These are phyloP conservation scores for Sus cebifrons DNA, from an alignment of 2,797 vertebrate genomes.

Conservation along the genomic window DNA sequence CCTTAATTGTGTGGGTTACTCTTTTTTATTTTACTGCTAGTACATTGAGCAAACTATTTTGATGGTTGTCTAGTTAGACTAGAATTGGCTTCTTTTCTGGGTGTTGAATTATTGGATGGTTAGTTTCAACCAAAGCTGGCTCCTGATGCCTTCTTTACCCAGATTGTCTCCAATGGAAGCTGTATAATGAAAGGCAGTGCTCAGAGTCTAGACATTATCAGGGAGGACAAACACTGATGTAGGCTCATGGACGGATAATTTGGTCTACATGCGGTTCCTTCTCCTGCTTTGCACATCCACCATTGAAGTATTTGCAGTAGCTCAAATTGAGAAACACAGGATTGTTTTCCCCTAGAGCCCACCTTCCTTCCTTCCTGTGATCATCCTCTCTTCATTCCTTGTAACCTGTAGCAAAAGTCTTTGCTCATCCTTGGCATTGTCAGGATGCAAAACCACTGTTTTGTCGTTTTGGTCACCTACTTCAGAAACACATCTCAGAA, in stretches of 20 bases:
- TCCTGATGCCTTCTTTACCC: background rate
- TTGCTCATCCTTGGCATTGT: too few species aligned
- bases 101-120: background rate
- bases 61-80: background rate
- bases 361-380: background rate
- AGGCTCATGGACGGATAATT: background rate
- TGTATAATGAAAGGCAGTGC: background rate
- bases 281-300: background rate
- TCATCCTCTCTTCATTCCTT: background rate
- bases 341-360: background rate
- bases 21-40: background rate
- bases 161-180: background rate
- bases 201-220: background rate
- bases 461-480: too few species aligned
- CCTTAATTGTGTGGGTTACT: background rate
- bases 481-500: too few species aligned
- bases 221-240: background rate
- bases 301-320: background rate
- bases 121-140: background rate
- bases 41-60: background rate
- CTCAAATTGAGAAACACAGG: background rate
- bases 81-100: background rate
- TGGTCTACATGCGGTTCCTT: background rate
- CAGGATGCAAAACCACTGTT: too few species aligned
- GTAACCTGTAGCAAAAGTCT: background rate